A percentile compares a stretch with the other conserved stretches of the same genome.
Evolutionary conservation across 2,888 invertebrate species (phyloP).

Genomic region (Fragum sueziense): DNA sequence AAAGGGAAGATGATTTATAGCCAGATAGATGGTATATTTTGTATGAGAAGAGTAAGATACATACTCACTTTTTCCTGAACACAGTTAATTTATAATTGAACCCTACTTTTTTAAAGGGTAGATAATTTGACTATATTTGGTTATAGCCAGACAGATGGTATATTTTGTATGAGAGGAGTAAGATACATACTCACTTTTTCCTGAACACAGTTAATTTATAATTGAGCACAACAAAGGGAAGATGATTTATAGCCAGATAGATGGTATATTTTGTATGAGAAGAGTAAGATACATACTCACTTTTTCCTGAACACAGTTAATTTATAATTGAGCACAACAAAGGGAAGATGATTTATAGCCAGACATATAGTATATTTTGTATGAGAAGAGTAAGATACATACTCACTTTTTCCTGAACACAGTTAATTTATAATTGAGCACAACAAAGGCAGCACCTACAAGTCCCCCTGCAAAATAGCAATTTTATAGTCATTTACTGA

Average conservation of each 20-base stretch:
- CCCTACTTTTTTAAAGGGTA: too few species aligned
- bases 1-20: too few species aligned
- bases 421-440: conserved; percentile 93
- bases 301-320: conserved; percentile 93
- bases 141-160: too few species aligned
- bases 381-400: neutral
- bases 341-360: too few species aligned
- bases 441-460: conserved; percentile 95
- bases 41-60: neutral
- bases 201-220: conserved; percentile 96
- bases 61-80: conserved; percentile 89
- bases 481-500: too few species aligned
- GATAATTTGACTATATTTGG: too few species aligned
- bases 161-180: too few species aligned
- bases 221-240: too few species aligned
- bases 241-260: too few species aligned
- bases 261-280: too few species aligned
- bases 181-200: conserved; percentile 86
- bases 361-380: too few species aligned
- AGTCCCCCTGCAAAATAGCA: conserved; percentile 90
- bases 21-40: neutral
- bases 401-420: conserved; percentile 91
- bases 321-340: too few species aligned
- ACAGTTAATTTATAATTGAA: conserved; percentile 94
- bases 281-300: conserved; percentile 82